Base-by-base conservation (phyloP, 2,113 vertebrate species). In the Perca flavescens region DNA sequence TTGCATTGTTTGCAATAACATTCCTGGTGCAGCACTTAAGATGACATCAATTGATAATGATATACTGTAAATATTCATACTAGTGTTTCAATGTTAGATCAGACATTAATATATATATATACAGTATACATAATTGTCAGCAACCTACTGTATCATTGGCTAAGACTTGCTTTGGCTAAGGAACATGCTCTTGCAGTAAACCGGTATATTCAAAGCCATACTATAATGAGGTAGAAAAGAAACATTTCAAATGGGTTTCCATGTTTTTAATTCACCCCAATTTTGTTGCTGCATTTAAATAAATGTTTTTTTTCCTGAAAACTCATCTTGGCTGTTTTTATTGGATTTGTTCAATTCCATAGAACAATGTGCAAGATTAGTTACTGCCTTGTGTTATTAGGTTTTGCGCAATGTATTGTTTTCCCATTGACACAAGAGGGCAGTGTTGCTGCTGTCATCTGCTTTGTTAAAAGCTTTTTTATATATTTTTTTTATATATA, bases 261-360 rank as follows among this genome's bases (percentile, higher is more conserved):
- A 21, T 80, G 34, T 80, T 88, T 86, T 84, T 74, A 77, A 69
- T 56, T 69, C 66, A 62, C 52, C 49, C 34, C 1, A 53, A 1
- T 58, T 84, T 79, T 85, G 71, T 89, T 87, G 84, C 76, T 79
- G 22, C 85, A 83, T 93, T 86, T 82, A 76, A 94, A 94, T 92
- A 90, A 91, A 93, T 64, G 61, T 74, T 84, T 60, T 84, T 60
- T 60, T 84, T 79, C 85, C 82, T 89, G 25, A 84, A 83, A 91
- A 68, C 60, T 1, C 21, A 25, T n/a, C 3, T 6, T 62, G 28
- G 1, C 47, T 58, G 15, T 16, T 49, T n/a, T 78, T 46, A 77
- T 21, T 53, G 31, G 13, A 50, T 91, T 86, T 83, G 15, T 84
- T 86, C 79, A 3, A 36, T 72, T 60, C 5, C 0, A 19, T 5